phyloP scores from a whole-genome alignment of 2,113 vertebrate genomes.

The Pampusana beccarii region DNA sequence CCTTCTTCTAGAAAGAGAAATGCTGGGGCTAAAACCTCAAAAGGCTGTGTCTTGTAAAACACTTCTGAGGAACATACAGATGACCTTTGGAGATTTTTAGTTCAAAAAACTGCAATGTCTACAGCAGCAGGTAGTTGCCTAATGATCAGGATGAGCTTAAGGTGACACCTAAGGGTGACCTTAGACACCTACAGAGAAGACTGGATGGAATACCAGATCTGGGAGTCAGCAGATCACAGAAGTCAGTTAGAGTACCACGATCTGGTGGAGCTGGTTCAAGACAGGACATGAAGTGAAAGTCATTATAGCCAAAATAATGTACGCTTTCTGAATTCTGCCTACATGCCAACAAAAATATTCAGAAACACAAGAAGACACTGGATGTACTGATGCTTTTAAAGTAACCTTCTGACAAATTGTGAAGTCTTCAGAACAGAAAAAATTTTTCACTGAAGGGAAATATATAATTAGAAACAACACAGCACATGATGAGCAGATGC shows the following conservation, averaged over 20 bases:
- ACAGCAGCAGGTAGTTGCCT: neutral
- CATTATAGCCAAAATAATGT: neutral
- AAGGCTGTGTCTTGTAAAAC: neutral
- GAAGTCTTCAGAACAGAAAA: neutral
- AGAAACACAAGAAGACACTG: neutral
- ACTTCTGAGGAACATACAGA: neutral
- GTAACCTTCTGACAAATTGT: neutral
- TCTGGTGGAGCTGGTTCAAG: neutral
- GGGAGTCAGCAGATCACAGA: neutral
- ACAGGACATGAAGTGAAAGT: neutral
- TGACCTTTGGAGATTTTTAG: neutral
- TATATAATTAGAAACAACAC: neutral
- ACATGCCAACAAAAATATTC: neutral
- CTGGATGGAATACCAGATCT: neutral
- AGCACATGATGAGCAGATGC: neutral
- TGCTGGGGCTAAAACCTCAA: neutral
- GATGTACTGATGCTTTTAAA: neutral
- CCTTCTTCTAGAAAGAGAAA: neutral
- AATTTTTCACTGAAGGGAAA: neutral
- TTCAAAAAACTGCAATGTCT: neutral
- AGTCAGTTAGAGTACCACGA: neutral
- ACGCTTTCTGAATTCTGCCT: neutral
- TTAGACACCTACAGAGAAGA: neutral
- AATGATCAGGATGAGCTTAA: neutral
- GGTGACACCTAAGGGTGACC: neutral